These are phyloP conservation scores for Geotrypetes seraphini DNA, from an alignment of 2,797 vertebrate genomes.

Conservation along the genomic window DNA sequence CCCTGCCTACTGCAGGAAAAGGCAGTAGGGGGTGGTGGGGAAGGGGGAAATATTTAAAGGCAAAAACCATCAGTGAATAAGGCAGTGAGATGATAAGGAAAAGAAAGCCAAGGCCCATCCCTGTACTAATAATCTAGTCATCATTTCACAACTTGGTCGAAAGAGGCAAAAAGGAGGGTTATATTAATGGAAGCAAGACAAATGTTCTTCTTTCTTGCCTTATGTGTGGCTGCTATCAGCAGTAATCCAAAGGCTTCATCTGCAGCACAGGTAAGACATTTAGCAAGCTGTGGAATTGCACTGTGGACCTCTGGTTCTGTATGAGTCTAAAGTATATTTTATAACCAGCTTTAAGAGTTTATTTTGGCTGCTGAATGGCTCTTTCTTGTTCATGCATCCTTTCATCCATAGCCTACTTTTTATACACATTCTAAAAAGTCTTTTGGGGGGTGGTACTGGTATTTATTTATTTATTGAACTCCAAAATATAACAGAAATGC, in stretches of 20 bases:
- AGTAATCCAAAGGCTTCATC: slow-evolving; percentile 8
- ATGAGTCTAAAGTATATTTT: no score
- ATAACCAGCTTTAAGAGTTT: no score
- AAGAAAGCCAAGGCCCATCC: not conserved
- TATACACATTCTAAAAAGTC: no score
- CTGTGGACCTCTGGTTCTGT: no score
- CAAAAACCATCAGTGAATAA: slow-evolving; percentile 15
- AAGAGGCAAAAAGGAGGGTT: not conserved
- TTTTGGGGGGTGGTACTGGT: no score
- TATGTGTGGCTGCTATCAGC: slow-evolving; percentile 4
- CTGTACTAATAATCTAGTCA: not conserved
- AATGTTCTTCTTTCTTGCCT: slow-evolving; percentile 3
- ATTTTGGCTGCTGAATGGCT: no score
- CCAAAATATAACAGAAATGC: no score
- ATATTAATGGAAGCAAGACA: slow-evolving; percentile 23
- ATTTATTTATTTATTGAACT: no score
- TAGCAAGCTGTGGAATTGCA: no score
- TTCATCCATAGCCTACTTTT: no score
- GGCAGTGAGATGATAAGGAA: slow-evolving; percentile 3
- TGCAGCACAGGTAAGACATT: slow-evolving; percentile 42
- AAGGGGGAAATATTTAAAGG: slow-evolving; percentile 3
- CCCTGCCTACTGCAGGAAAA: slow-evolving; percentile 21
- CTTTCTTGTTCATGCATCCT: no score
- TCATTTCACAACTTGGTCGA: not conserved
- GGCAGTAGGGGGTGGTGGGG: not conserved